phyloP scores from a whole-genome alignment of 2,113 vertebrate genomes.

The Rhea pennata region DNA sequence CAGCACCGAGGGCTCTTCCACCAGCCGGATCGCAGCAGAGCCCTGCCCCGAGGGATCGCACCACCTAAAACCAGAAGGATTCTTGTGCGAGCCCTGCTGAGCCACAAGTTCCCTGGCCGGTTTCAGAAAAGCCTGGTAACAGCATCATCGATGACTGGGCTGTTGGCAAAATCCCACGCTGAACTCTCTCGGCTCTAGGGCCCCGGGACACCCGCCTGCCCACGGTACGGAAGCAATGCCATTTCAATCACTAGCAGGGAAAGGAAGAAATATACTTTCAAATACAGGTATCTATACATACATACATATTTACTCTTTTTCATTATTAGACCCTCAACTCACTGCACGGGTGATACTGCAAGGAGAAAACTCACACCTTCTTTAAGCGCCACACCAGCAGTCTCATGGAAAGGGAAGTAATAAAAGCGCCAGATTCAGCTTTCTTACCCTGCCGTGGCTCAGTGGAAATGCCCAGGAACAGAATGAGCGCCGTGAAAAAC shows the following conservation, averaged over 20 bases:
- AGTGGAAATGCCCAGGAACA: not conserved
- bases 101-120: not conserved
- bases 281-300: not conserved
- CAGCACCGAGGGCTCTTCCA: not conserved
- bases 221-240: not conserved
- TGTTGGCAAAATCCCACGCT: not conserved
- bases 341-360: not conserved
- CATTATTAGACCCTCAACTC: not conserved
- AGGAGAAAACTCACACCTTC: not conserved
- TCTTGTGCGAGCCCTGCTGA: not conserved
- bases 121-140: not conserved
- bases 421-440: not conserved
- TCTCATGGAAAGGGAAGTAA: not conserved
- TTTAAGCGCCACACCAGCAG: not conserved
- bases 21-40: not conserved
- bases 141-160: not conserved
- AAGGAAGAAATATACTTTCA: not conserved
- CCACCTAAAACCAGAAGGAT: too few relatives aligned
- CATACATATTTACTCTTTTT: not conserved
- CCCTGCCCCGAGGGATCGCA: too few relatives aligned
- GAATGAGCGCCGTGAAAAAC: not conserved
- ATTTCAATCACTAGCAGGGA: not conserved
- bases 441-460: not conserved
- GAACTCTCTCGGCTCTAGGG: not conserved
- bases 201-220: not conserved